These are phyloP conservation scores for Cosmia pyralina DNA, from an alignment of 2,888 invertebrate genomes.

Conservation along the genomic window DNA sequence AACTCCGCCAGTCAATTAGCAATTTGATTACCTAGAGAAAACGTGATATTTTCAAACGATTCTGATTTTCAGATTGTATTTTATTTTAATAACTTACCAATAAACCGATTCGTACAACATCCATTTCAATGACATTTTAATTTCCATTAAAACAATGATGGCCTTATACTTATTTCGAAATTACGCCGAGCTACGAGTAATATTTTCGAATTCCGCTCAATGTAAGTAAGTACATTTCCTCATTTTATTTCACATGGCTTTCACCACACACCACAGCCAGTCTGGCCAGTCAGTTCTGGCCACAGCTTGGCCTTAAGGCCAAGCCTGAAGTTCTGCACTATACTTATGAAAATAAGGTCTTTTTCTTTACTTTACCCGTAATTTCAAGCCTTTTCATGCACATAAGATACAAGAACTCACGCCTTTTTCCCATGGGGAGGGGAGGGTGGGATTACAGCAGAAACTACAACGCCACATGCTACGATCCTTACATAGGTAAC, in stretches of 20 bases:
- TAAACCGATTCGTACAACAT: conserved; percentile 1
- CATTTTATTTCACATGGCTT: conserved; percentile 4
- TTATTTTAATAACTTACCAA: conserved; percentile 6
- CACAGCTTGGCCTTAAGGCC: too few relatives aligned
- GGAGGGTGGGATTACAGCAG: background rate
- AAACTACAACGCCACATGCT: background rate
- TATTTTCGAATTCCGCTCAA: background rate
- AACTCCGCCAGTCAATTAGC: background rate
- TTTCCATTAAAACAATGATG: background rate
- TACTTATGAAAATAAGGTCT: background rate
- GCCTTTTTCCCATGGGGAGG: background rate
- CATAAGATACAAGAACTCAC: background rate
- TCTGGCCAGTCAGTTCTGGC: too few relatives aligned
- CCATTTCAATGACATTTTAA: background rate
- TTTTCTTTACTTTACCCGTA: background rate
- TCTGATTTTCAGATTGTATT: conserved; percentile 6
- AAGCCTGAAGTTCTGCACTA: background rate
- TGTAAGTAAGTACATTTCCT: background rate
- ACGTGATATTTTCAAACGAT: background rate
- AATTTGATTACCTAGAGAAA: conserved; percentile 11
- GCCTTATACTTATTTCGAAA: background rate
- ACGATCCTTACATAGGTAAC: background rate
- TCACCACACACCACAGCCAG: too few relatives aligned
- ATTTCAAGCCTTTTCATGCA: background rate
- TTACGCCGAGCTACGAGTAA: background rate